Evolutionary conservation across 2,888 invertebrate species (phyloP).

Genomic region (Cryptosula pallasiana): DNA sequence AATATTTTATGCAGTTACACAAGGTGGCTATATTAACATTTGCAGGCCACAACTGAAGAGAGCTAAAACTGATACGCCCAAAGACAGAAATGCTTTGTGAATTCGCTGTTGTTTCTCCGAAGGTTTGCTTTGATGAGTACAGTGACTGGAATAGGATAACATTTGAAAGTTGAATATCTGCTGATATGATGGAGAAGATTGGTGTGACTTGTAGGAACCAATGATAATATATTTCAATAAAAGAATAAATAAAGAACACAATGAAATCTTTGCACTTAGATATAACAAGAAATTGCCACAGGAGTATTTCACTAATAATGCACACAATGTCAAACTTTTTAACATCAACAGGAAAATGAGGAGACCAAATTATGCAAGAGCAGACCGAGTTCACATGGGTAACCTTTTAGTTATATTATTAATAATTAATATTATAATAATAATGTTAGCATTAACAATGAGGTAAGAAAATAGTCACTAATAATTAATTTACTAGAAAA

Average conservation of each 20-base stretch:
- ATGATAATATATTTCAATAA: background rate
- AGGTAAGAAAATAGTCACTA: background rate
- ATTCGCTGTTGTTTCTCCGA: too few relatives aligned
- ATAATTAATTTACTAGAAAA: background rate
- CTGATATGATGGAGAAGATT: too few relatives aligned
- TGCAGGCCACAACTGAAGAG: slow-evolving; percentile 10
- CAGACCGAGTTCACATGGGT: background rate
- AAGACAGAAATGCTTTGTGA: slow-evolving; percentile 20
- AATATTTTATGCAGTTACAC: too few relatives aligned
- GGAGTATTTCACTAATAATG: too few relatives aligned
- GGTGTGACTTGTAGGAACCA: too few relatives aligned
- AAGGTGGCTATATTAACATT: too few relatives aligned
- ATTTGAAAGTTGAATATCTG: too few relatives aligned
- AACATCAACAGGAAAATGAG: background rate
- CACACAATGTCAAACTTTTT: too few relatives aligned
- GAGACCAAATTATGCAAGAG: background rate
- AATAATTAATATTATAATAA: background rate
- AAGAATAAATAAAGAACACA: background rate
- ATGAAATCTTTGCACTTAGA: background rate
- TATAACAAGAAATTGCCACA: too few relatives aligned
- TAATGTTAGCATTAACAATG: background rate
- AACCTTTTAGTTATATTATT: too few relatives aligned
- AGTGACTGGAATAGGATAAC: too few relatives aligned
- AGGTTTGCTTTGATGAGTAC: too few relatives aligned
- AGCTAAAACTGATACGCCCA: slow-evolving; percentile 18